A percentile compares a stretch with the other conserved stretches of the same genome.
phyloP scores from a whole-genome alignment of 2,113 vertebrate genomes.

The Sturnira hondurensis region DNA sequence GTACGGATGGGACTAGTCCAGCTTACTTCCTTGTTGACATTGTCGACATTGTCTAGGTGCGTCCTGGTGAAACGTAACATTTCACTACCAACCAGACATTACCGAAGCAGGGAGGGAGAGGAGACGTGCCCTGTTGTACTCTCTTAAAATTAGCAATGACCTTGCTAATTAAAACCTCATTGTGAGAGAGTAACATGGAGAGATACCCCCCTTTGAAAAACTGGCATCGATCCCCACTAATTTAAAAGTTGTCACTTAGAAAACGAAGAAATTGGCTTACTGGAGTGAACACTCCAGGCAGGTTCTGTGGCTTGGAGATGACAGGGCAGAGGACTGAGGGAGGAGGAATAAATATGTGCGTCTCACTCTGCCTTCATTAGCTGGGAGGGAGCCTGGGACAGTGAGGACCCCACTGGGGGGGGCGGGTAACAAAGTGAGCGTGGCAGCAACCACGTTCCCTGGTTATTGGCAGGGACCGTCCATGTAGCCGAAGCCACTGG shows the following conservation, averaged over 20 bases:
- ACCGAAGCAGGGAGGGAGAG: neutral
- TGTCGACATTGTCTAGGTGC: neutral
- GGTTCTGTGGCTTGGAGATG: slow-evolving; percentile 15
- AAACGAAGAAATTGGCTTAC: slow-evolving; percentile 39
- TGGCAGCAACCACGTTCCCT: slow-evolving; percentile 15
- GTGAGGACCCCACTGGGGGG: neutral
- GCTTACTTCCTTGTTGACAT: neutral
- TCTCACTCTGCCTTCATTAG: slow-evolving; percentile 39
- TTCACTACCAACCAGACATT: slow-evolving; percentile 7
- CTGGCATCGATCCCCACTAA: slow-evolving; percentile 39
- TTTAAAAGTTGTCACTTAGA: slow-evolving; percentile 62
- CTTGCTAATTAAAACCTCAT: slow-evolving; percentile 66
- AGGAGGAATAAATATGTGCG: neutral
- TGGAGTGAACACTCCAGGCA: slow-evolving; percentile 44
- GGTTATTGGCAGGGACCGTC: slow-evolving; percentile 28
- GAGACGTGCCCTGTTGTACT: neutral
- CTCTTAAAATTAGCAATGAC: slow-evolving; percentile 45
- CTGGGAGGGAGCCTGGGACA: slow-evolving; percentile 43
- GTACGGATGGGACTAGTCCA: neutral
- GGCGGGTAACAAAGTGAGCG: neutral
- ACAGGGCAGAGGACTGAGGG: slow-evolving; percentile 29
- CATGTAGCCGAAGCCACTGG: neutral
- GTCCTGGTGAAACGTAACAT: neutral
- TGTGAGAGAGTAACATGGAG: slow-evolving; percentile 10
- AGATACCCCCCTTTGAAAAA: slow-evolving; percentile 44